Percentiles rank a stretch among this genome's conserved stretches.
phyloP scores from a whole-genome alignment of 2,797 vertebrate species.

The Melanotaenia nigrans region DNA sequence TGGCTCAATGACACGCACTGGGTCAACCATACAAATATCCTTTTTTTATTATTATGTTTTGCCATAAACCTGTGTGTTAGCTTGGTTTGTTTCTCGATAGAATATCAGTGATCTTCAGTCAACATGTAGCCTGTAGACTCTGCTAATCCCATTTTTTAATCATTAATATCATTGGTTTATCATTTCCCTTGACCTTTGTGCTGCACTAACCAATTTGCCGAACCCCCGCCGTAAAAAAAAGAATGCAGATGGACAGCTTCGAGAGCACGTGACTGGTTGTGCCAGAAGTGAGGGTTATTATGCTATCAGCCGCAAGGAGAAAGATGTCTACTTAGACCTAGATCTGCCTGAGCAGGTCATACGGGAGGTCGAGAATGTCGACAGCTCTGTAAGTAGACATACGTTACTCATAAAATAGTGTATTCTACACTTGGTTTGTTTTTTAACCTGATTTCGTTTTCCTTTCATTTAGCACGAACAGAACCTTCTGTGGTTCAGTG shows the following conservation, averaged over 20 bases:
- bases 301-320: conserved; percentile 94
- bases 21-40: conserved; percentile 95
- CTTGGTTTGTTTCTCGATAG: background rate
- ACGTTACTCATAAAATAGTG: background rate
- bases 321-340: conserved; percentile 92
- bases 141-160: no score
- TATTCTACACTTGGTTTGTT: background rate
- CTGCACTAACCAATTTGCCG: conserved; percentile 90
- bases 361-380: conserved; percentile 85
- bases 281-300: conserved; percentile 94
- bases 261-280: conserved; percentile 90
- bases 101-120: background rate
- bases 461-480: no score
- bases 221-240: conserved; percentile 90
- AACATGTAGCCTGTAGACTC: background rate
- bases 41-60: conserved; percentile 65
- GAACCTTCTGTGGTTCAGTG: background rate
- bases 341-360: conserved; percentile 86
- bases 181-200: conserved; percentile 82
- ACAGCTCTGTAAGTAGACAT: conserved; percentile 80
- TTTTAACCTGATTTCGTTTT: background rate
- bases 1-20: conserved; percentile 98
- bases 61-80: background rate
- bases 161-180: background rate
- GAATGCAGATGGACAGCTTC: conserved; percentile 81